Conservation (phyloP, 2,113 vertebrate species). For the Mellivora capensis region DNA sequence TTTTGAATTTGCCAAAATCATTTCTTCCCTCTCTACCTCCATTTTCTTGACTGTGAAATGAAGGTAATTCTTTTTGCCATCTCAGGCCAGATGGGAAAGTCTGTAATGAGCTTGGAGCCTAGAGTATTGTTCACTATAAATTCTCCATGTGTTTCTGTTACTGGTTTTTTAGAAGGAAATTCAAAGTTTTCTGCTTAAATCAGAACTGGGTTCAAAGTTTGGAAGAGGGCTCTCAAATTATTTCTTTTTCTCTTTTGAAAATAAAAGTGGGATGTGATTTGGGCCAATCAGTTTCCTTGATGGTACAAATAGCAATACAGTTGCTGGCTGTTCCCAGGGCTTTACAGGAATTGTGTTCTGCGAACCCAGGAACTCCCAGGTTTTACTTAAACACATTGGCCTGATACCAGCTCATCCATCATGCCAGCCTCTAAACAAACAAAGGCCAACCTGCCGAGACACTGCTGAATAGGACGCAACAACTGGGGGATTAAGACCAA, state of each 20-base stretch:
- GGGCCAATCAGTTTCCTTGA: not conserved
- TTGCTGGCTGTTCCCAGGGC: conserved; percentile 12
- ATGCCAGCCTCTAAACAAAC: not conserved
- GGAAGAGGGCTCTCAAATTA: conserved; percentile 6
- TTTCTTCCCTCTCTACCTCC: conserved; percentile 57
- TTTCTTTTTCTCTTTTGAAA: conserved; percentile 44
- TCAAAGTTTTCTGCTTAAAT: conserved; percentile 34
- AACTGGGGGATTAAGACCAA: not conserved
- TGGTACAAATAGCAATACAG: conserved; percentile 3
- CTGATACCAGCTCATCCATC: conserved; percentile 42
- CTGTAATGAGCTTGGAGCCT: conserved; percentile 55
- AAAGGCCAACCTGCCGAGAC: conserved; percentile 12
- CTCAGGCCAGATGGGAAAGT: conserved; percentile 53
- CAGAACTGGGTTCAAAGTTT: conserved; percentile 22
- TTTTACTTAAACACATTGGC: conserved; percentile 54
- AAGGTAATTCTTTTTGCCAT: conserved; percentile 62
- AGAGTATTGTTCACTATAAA: conserved; percentile 59
- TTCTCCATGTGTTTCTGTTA: conserved; percentile 42
- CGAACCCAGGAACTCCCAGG: conserved; percentile 38
- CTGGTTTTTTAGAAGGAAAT: conserved; percentile 37
- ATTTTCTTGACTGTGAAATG: conserved; percentile 58
- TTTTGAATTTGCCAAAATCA: conserved; percentile 54
- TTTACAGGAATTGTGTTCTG: conserved; percentile 51
- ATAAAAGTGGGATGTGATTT: conserved; percentile 39
- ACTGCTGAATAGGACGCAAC: conserved; percentile 13